Evolutionary conservation across 2,113 vertebrate genomes (phyloP).

Genomic region (Labeo catla): DNA sequence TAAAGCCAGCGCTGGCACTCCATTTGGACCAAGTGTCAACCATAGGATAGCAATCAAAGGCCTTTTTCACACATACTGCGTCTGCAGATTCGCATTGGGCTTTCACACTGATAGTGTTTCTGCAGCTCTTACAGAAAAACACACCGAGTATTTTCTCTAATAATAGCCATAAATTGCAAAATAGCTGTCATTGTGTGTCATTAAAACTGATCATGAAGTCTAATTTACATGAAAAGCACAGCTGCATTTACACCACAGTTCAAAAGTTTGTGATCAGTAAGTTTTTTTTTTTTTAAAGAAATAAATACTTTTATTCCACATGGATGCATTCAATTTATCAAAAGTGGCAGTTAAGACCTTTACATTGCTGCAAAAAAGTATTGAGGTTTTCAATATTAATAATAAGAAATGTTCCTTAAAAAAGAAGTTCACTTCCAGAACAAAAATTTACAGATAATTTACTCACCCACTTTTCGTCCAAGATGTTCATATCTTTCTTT

Average conservation of each 20-base stretch:
- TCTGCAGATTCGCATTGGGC: not conserved
- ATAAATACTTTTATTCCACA: not conserved
- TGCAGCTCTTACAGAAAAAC: not conserved
- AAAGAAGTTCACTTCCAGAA: too few species aligned
- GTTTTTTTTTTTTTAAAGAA: not conserved
- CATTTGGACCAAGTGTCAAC: not conserved
- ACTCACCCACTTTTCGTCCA: too few species aligned
- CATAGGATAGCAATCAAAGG: not conserved
- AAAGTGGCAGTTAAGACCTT: not conserved
- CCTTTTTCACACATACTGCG: not conserved
- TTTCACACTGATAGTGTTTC: not conserved
- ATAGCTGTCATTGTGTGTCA: not conserved
- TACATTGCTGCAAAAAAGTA: too few species aligned
- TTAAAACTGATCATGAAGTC: not conserved
- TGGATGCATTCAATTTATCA: not conserved
- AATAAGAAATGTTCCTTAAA: not conserved
- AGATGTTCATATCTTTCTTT: too few species aligned
- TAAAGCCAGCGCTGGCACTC: conserved; percentile 9
- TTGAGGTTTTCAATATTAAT: not conserved
- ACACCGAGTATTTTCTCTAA: not conserved
- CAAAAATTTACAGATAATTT: too few species aligned
- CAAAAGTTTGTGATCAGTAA: not conserved
- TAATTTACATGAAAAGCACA: not conserved
- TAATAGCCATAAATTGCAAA: not conserved
- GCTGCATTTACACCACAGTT: not conserved